Percentiles rank a stretch among this genome's conserved stretches.
phyloP scores from a whole-genome alignment of 2,113 vertebrate genomes.

The Plestiodon gilberti region DNA sequence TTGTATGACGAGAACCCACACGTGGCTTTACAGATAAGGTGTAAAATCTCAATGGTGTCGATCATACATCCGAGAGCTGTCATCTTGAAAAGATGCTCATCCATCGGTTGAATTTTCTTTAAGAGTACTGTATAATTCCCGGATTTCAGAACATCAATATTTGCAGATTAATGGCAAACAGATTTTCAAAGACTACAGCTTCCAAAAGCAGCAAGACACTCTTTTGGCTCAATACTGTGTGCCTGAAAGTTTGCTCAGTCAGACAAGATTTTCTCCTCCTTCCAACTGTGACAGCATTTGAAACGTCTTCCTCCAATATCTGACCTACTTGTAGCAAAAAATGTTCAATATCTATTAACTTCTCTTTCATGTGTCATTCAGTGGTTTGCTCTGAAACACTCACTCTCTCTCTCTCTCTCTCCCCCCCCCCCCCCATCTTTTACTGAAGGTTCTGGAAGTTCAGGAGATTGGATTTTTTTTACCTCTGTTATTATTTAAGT shows the following conservation, averaged over 20 bases:
- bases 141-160: neutral
- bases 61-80: neutral
- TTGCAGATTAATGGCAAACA: neutral
- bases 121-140: neutral
- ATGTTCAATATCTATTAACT: slow-evolving; percentile 54
- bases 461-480: neutral
- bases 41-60: rapidly evolving
- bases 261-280: neutral
- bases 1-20: neutral
- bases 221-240: rapidly evolving
- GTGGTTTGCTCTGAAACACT: slow-evolving; percentile 35
- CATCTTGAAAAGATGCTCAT: neutral
- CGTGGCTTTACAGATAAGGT: neutral
- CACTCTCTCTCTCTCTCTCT: slow-evolving; percentile 22
- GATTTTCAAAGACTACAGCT: neutral
- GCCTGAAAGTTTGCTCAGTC: neutral
- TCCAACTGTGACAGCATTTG: neutral
- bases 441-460: neutral
- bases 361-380: slow-evolving; percentile 19
- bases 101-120: neutral
- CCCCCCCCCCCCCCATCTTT: neutral
- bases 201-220: neutral
- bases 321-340: slow-evolving; percentile 39
- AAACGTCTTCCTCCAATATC: neutral
- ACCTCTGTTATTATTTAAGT: rapidly evolving